phyloP scores from a whole-genome alignment of 1,140 invertebrate genomes.

The Lordiphosa stackelbergi region DNA sequence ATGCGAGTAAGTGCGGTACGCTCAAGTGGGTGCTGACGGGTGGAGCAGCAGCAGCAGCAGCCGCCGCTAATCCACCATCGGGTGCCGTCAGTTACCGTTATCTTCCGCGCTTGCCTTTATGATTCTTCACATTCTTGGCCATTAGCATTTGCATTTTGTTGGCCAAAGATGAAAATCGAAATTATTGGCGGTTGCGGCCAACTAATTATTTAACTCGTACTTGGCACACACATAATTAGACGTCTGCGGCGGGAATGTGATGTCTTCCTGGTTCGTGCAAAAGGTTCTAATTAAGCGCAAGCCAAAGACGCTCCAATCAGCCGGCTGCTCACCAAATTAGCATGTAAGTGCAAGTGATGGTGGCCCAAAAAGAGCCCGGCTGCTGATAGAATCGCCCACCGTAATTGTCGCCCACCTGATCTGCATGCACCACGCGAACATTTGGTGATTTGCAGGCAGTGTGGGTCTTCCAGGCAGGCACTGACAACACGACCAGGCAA shows the following conservation, averaged over 20 bases:
- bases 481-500: too few species aligned
- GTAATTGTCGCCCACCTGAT: conserved; percentile 6
- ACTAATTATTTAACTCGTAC: conserved; percentile 15
- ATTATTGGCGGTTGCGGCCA: conserved; percentile 11
- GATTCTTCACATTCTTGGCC: conserved; percentile 13
- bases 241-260: conserved; percentile 6
- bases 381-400: background rate
- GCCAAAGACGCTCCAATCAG: conserved; percentile 12
- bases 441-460: background rate
- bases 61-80: conserved; percentile 2
- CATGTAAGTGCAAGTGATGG: conserved; percentile 6
- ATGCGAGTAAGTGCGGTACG: conserved; percentile 3
- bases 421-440: conserved; percentile 1
- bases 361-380: background rate
- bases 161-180: conserved; percentile 11
- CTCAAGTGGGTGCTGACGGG: conserved; percentile 13
- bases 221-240: conserved; percentile 12
- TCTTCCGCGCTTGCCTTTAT: conserved; percentile 8
- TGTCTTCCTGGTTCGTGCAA: conserved; percentile 15
- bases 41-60: conserved; percentile 1
- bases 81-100: conserved; percentile 12
- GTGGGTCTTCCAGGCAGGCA: too few species aligned
- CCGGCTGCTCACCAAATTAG: conserved; percentile 6
- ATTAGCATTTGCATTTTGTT: conserved; percentile 13
- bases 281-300: conserved; percentile 12